These are phyloP conservation scores for Corynorhinus townsendii DNA, from an alignment of 2,113 vertebrate genomes.

Conservation along the genomic window DNA sequence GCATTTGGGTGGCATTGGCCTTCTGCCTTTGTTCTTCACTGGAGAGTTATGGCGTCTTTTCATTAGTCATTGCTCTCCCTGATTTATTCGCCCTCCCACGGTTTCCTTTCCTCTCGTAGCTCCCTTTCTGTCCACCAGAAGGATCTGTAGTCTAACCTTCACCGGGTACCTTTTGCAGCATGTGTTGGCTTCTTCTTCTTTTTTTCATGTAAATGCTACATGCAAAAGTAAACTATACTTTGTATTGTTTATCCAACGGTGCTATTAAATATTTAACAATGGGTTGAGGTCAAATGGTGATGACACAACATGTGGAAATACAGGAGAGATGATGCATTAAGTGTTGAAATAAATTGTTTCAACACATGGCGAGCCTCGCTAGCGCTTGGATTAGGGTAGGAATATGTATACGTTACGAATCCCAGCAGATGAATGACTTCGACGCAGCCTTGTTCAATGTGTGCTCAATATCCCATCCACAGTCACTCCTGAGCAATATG, in stretches of 20 bases:
- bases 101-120: not conserved
- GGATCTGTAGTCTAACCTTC: not conserved
- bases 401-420: not conserved
- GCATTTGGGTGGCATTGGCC: not conserved
- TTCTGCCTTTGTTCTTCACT: not conserved
- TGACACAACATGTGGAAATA: slow-evolving; percentile 67
- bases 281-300: slow-evolving; percentile 70
- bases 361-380: slow-evolving; percentile 28
- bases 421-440: not conserved
- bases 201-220: slow-evolving; percentile 61
- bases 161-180: slow-evolving; percentile 20
- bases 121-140: not conserved
- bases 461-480: not conserved
- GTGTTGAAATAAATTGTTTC: slow-evolving; percentile 71
- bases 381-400: slow-evolving; percentile 38
- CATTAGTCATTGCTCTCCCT: not conserved
- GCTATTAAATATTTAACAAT: slow-evolving; percentile 74
- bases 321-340: slow-evolving; percentile 48
- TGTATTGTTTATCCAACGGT: slow-evolving; percentile 67
- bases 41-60: slow-evolving; percentile 6
- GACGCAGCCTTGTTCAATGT: not conserved
- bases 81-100: not conserved
- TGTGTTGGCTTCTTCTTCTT: not conserved
- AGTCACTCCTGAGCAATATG: not conserved
- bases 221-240: slow-evolving; percentile 71